phyloP scores from a whole-genome alignment of 2,797 vertebrate genomes.

The Fistularia commersonii region DNA sequence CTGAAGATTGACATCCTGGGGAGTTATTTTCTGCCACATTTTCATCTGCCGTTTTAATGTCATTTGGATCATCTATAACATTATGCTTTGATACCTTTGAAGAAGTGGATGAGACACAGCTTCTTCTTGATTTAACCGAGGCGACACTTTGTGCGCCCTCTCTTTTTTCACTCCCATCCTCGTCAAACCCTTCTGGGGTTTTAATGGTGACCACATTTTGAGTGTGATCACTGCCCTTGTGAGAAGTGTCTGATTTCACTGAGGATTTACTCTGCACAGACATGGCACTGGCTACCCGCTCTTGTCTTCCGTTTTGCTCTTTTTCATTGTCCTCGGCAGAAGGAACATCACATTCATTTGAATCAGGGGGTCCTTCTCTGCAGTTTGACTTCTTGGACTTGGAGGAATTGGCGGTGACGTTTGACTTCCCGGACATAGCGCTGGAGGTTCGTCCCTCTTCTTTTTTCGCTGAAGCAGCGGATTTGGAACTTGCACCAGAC shows the following conservation, averaged over 20 bases:
- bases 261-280: constrained; percentile 56
- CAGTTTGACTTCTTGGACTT: constrained; percentile 38
- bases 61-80: constrained; percentile 6
- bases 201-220: constrained; percentile 42
- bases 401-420: constrained; percentile 26
- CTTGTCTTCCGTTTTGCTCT: constrained; percentile 10
- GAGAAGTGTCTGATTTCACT: constrained; percentile 46
- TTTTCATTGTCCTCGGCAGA: constrained; percentile 16
- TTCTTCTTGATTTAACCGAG: constrained; percentile 39
- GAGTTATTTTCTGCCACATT: constrained; percentile 11
- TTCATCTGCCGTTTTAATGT: constrained; percentile 19
- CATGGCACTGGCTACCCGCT: constrained; percentile 39
- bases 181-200: constrained; percentile 22
- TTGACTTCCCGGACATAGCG: constrained; percentile 31
- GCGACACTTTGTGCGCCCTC: constrained; percentile 42
- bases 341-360: constrained; percentile 5
- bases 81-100: constrained; percentile 17
- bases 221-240: constrained; percentile 41
- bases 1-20: constrained; percentile 17
- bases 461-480: not conserved
- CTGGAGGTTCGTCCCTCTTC: constrained; percentile 17
- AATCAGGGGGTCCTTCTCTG: constrained; percentile 13
- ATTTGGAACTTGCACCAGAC: too few relatives aligned
- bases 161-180: constrained; percentile 24
- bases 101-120: constrained; percentile 24